A percentile compares a stretch with the other conserved stretches of the same genome.
Evolutionary conservation across 2,888 invertebrate species (phyloP).

Genomic region (Cosmopolites sordidus): DNA sequence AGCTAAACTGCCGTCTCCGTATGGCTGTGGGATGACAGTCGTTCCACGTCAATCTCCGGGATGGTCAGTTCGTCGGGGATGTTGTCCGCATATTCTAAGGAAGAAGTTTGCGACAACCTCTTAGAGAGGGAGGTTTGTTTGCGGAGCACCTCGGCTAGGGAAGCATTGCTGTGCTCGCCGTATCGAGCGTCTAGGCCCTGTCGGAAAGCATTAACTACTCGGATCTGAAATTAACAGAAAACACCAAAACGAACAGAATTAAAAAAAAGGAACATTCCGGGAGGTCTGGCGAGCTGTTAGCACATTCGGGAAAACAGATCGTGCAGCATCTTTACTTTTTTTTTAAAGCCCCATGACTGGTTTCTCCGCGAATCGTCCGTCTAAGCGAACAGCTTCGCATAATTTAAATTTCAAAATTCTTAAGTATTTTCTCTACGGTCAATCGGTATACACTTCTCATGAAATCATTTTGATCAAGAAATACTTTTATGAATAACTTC

Average conservation of each 20-base stretch:
- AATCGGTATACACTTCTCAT: slow-evolving; percentile 4
- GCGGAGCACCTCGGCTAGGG: slow-evolving; percentile 88
- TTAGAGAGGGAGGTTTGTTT: slow-evolving; percentile 91
- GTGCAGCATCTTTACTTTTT: slow-evolving; percentile 35
- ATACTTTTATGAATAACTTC: no score
- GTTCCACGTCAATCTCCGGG: slow-evolving; percentile 89
- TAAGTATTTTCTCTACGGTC: slow-evolving; percentile 18
- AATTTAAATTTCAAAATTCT: slow-evolving; percentile 23
- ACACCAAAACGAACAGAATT: slow-evolving; percentile 51
- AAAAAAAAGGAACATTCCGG: slow-evolving; percentile 33
- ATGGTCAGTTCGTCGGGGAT: slow-evolving; percentile 83
- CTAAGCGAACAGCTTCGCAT: slow-evolving; percentile 13
- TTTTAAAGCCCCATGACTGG: slow-evolving; percentile 33
- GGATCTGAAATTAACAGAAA: slow-evolving; percentile 78
- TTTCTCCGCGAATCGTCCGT: slow-evolving; percentile 29
- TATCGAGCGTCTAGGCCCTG: slow-evolving; percentile 96
- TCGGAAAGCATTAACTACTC: slow-evolving; percentile 99
- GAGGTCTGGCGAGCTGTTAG: slow-evolving; percentile 43
- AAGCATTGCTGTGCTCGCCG: slow-evolving; percentile 88
- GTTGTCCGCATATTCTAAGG: slow-evolving; percentile 88
- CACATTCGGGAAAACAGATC: slow-evolving; percentile 47
- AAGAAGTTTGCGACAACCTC: slow-evolving; percentile 86
- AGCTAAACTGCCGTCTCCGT: slow-evolving; percentile 89
- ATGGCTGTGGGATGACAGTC: slow-evolving; percentile 88
- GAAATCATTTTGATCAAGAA: neutral